Base-by-base conservation (phyloP, 2,888 invertebrate species). In the Uropetala carovei region DNA sequence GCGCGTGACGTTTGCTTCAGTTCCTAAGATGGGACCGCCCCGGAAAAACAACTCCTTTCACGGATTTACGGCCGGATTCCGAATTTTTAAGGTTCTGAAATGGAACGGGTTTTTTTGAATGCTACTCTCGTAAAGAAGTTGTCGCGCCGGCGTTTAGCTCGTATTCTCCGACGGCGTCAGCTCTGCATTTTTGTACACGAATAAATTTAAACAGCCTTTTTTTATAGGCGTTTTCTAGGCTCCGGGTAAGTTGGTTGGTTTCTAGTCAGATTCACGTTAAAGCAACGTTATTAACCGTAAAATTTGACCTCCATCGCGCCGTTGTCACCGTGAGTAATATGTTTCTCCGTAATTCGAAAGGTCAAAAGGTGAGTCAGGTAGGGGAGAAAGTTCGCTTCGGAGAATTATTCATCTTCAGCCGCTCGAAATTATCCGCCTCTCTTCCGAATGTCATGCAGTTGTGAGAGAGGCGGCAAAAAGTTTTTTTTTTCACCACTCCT, bases 21-120 rank as follows among this genome's bases (percentile, higher is more conserved):
- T 30, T 85, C 22, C 22, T 11, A 22, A 56, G 22, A 57, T 22
- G 57, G 85, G 11, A 56, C 85, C 8, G n/a, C 14, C 10, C 10
- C 84, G 1, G 18, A 16, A 56, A 18, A 84, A 5, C 43, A 43
- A 43, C 86, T 30, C 30, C 75, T 75, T 30, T 14, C 10, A 27
- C 16, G 89, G 68, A 89, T 89, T 89, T 89, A 89, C 64, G 68
- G 64, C 43, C 56, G 64, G 16, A 64, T 83, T 83, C 11, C 16
- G 83, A 30, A 43, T 10, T 58, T 85, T 85, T 85, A 16, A 18
- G 14, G 8, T 14, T 30, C 89, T 27, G 10, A 64, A 43, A 14
- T 13, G n/a, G 64, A 22, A n/a, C 22, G n/a, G 64, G 89, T 89
- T 89, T 89, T 89, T 60, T 75, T 43, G 64, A 27, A 75, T 4